Base-by-base conservation (phyloP, 2,888 invertebrate genomes). In the Ophioninae sp. region DNA sequence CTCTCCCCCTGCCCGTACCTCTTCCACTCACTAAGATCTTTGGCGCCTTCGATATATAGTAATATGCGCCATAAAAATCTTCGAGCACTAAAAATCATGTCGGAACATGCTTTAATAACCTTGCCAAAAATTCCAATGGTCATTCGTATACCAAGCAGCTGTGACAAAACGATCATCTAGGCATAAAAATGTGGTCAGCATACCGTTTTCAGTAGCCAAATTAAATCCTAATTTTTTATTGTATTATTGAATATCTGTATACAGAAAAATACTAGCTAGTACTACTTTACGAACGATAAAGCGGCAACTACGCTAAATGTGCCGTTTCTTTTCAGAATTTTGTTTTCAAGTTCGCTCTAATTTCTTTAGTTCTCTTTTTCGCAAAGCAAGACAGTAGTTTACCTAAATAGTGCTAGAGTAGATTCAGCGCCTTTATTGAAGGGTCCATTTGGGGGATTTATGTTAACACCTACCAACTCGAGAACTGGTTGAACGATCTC, bases 1-100 rank as follows among this genome's bases (percentile, higher is more conserved):
- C 56, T 37, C 59, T n/a, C 62, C 21, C 62, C 21, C 30, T 37
- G 21, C 23, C 30, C 1, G 30, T 41, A 44, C 20, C 61, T 73
- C 73, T 62, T 23, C 23, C 41, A 41, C 56, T 62, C 62, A 5
- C 37, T 44, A 30, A 62, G 62, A 73, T 73, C 30, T 62, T 62
- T 23, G 62, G 73, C 41, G 30, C 37, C 50, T 70, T 72, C 69
- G 44, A 37, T 65, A 64, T n/a, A 56, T 56, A 68, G 30, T 70
- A 57, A 30, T 70, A 56, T 72, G 30, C 13, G 20, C 44, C 39
- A 61, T 41, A 30, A 23, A 10, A 23, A 37, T 30, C 64, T 30
- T 23, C 30, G 59, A 41, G 21, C 44, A 30, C 17, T 57, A 57
- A 70, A 70, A 70, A 70, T 20, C 70, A 57, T 70, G 57, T 70